These are phyloP conservation scores for Campoplex capitator DNA, from an alignment of 2,888 invertebrate genomes.

Conservation along the genomic window DNA sequence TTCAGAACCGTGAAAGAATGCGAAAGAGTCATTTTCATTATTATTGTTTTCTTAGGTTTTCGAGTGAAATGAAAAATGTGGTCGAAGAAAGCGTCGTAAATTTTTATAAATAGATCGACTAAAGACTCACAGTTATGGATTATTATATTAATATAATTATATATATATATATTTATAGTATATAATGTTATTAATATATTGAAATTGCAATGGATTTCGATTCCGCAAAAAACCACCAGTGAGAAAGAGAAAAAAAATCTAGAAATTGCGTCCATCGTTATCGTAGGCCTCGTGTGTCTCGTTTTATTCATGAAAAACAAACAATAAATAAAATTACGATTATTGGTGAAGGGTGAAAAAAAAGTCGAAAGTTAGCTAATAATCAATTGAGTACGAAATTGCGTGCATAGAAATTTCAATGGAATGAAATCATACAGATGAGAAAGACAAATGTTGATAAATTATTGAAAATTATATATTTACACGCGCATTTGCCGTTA, in stretches of 20 bases:
- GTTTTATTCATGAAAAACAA: conserved; percentile 41
- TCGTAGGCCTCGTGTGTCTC: conserved; percentile 69
- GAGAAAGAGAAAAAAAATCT: conserved; percentile 18
- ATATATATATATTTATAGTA: conserved; percentile 55
- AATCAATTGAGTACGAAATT: conserved; percentile 30
- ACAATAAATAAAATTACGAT: conserved; percentile 43
- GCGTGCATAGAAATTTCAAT: conserved; percentile 40
- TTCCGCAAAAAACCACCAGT: conserved; percentile 29
- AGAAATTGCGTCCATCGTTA: conserved; percentile 76
- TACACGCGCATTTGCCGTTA: conserved; percentile 42
- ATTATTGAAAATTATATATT: conserved; percentile 63
- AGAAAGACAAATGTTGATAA: conserved; percentile 53
- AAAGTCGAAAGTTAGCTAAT: conserved; percentile 33
- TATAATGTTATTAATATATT: conserved; percentile 43
- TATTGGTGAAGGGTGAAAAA: conserved; percentile 26
- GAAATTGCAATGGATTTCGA: conserved; percentile 37
- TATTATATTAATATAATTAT: conserved; percentile 43
- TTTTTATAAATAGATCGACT: conserved; percentile 59
- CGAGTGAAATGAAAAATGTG: conserved; percentile 5
- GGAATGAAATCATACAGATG: background rate
- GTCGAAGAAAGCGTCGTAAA: conserved; percentile 16
- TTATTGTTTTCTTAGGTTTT: background rate
- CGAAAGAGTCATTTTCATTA: conserved; percentile 4
- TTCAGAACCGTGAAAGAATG: background rate
- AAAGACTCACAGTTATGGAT: conserved; percentile 59